Conservation (phyloP, 2,797 vertebrate species). For the Sebastes miniatus region DNA sequence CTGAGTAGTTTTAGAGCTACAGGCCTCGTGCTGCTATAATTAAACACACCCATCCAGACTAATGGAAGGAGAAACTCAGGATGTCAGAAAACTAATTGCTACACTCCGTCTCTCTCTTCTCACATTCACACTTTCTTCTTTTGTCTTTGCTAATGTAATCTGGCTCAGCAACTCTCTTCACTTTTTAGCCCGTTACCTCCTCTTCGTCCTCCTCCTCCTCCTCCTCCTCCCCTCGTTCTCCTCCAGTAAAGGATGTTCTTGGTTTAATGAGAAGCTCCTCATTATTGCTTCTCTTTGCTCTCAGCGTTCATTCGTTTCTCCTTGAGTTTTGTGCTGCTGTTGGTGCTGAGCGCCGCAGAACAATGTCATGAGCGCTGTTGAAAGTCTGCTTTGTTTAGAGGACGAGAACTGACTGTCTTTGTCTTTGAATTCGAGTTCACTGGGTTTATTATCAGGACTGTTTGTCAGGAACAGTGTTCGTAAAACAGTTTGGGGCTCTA, state of each 20-base stretch:
- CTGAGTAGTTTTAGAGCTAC: slow-evolving; percentile 51
- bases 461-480: not conserved
- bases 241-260: slow-evolving; percentile 46
- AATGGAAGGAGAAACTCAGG: slow-evolving; percentile 59
- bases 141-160: slow-evolving; percentile 60
- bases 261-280: slow-evolving; percentile 60
- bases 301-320: slow-evolving; percentile 19
- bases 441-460: not conserved
- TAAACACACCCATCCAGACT: slow-evolving; percentile 59
- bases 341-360: not conserved
- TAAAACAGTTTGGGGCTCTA: not conserved
- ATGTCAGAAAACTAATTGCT: slow-evolving; percentile 66
- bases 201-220: not conserved
- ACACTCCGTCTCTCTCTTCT: slow-evolving; percentile 54
- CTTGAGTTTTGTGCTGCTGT: slow-evolving; percentile 12
- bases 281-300: slow-evolving; percentile 53
- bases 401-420: not conserved
- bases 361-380: slow-evolving; percentile 1
- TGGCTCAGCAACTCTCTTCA: slow-evolving; percentile 39
- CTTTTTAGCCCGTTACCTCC: slow-evolving; percentile 39
- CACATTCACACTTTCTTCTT: slow-evolving; percentile 37
- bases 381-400: slow-evolving; percentile 26
- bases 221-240: not conserved
- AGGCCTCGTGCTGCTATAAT: slow-evolving; percentile 49
- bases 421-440: not conserved